Evolutionary conservation across 2,888 invertebrate genomes (phyloP), one percentile per base, ranked within the genome.

Genomic region (Mesoligia furuncula): DNA sequence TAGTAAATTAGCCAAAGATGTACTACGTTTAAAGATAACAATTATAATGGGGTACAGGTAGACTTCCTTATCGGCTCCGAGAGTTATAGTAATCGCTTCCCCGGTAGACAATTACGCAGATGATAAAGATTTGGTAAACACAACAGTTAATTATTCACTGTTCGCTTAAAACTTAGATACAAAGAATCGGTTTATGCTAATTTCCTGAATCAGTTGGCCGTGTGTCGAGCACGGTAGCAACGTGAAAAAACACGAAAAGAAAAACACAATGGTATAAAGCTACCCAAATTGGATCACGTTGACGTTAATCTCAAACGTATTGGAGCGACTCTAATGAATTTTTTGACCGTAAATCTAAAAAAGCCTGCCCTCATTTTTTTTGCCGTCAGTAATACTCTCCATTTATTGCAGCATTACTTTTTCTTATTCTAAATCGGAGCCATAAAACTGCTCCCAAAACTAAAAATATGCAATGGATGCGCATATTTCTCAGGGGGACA

Each of bases 261-360:
- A 83, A 82, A 82, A 75, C 61, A 31, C 15, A 75, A 62, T 45
- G 68, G 65, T 68, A 77, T 73, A 81, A 77, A 77, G 70, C 69
- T 75, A 70, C 67, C 72, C 72, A 79, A 87, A 79, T 82, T 64
- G 79, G 77, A 87, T 85, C 78, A 77, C 77, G 80, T 82, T 79
- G 77, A 75, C 67, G 75, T 85, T 87, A 88, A 87, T 82, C 78
- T 82, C 68, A 77, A 77, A 70, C 62, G 77, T 79, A 84, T 69
- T 84, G 77, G 67, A 80, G 72, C 65, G 57, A 57, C 64, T 75
- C 54, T 87, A 83, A 85, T 77, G 66, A 87, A 82, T 73, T 79
- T 70, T 87, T 83, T 87, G 83, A 72, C 75, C 78, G 75, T 66
- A 79, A 81, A 83, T 76, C 62, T 54, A 79, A 83, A 80, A 85